Percentiles rank a stretch among this genome's conserved stretches.
Evolutionary conservation across 2,113 vertebrate species (phyloP).

Genomic region (Aix galericulata): DNA sequence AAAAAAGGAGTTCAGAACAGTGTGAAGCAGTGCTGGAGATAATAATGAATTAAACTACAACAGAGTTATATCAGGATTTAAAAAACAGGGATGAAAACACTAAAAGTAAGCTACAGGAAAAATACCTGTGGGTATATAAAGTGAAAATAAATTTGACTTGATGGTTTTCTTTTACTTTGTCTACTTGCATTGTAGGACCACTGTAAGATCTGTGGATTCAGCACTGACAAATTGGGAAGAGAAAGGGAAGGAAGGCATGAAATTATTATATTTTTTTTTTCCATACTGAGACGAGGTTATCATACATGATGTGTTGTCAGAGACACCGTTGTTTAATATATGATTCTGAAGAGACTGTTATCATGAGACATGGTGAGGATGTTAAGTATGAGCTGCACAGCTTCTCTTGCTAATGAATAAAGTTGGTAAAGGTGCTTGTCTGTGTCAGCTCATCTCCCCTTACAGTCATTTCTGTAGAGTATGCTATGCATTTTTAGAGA

Average conservation of each 20-base stretch:
- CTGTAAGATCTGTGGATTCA: background rate
- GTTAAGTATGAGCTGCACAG: background rate
- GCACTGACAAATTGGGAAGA: background rate
- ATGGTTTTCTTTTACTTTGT: background rate
- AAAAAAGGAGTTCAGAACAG: background rate
- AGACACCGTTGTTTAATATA: background rate
- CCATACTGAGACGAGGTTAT: fast-evolving
- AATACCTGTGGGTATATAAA: background rate
- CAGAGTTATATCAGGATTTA: background rate
- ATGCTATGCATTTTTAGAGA: background rate
- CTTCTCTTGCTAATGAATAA: background rate
- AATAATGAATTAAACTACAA: background rate
- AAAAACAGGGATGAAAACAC: background rate
- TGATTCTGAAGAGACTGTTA: background rate
- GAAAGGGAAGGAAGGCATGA: background rate
- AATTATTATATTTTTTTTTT: background rate
- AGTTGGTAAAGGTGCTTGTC: background rate
- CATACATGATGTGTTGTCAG: background rate
- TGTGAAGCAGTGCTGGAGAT: background rate
- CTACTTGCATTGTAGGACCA: background rate
- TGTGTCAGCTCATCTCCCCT: background rate
- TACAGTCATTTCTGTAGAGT: background rate
- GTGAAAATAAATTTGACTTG: background rate
- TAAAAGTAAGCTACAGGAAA: background rate
- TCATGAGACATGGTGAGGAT: background rate